Evolutionary conservation across 1,140 invertebrate genomes (phyloP).

Genomic region (Macrosteles quadrilineatus): DNA sequence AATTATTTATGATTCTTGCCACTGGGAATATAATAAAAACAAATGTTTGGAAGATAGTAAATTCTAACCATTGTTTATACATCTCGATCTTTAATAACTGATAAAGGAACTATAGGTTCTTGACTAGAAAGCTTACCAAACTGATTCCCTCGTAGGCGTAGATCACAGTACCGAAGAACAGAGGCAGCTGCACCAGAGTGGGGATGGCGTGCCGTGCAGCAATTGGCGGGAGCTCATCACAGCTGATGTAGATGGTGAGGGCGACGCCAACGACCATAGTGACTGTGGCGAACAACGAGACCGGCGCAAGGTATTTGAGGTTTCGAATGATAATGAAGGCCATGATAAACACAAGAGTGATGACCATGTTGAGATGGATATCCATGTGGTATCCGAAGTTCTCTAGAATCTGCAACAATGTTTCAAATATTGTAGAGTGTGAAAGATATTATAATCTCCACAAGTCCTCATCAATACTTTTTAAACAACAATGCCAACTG

Average conservation of each 20-base stretch:
- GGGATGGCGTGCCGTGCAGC: slow-evolving; percentile 44
- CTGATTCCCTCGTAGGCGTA: slow-evolving; percentile 89
- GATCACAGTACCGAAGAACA: slow-evolving; percentile 87
- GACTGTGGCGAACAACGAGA: slow-evolving; percentile 83
- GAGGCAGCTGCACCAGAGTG: slow-evolving; percentile 61
- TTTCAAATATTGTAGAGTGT: background rate
- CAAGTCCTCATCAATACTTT: no score
- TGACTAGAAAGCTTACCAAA: slow-evolving; percentile 61
- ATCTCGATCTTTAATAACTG: no score
- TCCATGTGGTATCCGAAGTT: slow-evolving; percentile 59
- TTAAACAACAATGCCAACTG: no score
- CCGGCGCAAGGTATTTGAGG: slow-evolving; percentile 80
- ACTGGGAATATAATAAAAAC: no score
- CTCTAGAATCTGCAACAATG: slow-evolving; percentile 61
- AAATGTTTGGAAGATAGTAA: no score
- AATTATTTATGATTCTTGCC: no score
- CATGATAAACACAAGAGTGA: slow-evolving; percentile 69
- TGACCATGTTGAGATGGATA: slow-evolving; percentile 70
- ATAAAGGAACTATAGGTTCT: no score
- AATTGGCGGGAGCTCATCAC: slow-evolving; percentile 35
- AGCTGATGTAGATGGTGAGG: slow-evolving; percentile 76
- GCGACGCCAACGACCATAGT: slow-evolving; percentile 70
- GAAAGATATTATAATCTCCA: background rate
- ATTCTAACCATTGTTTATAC: no score
- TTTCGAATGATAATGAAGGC: slow-evolving; percentile 76